Conservation (phyloP, 2,113 vertebrate genomes). For the Isurus oxyrinchus region DNA sequence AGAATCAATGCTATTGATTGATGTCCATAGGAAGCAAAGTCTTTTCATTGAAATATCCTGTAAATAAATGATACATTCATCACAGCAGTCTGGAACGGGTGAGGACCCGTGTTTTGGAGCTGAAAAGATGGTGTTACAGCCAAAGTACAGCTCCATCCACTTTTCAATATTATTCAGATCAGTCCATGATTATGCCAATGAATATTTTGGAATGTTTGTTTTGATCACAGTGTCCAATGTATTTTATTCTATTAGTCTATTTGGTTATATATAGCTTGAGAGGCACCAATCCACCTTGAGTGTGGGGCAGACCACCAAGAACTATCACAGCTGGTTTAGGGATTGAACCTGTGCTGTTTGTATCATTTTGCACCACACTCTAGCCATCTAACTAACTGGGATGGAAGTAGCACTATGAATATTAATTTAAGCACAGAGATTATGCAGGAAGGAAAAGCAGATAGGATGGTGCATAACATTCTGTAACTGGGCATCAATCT, state of each 20-base stretch:
- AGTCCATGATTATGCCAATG: not conserved
- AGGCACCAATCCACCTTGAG: too few relatives aligned
- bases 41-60: not conserved
- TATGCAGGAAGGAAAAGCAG: not conserved
- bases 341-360: too few relatives aligned
- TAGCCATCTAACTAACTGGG: not conserved
- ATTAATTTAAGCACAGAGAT: not conserved
- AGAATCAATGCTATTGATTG: not conserved
- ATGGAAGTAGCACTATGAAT: not conserved
- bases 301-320: not conserved
- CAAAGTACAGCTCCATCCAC: not conserved
- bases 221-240: not conserved
- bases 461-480: not conserved
- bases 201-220: not conserved
- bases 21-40: not conserved
- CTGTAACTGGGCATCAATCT: not conserved
- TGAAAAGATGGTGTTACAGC: not conserved
- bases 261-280: too few relatives aligned
- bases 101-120: not conserved
- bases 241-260: too few relatives aligned
- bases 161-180: not conserved
- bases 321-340: too few relatives aligned
- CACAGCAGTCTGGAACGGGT: not conserved
- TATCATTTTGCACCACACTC: not conserved
- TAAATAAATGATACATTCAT: not conserved